Base-by-base conservation (phyloP, 2,797 vertebrate genomes). In the Sylvilagus floridanus region DNA sequence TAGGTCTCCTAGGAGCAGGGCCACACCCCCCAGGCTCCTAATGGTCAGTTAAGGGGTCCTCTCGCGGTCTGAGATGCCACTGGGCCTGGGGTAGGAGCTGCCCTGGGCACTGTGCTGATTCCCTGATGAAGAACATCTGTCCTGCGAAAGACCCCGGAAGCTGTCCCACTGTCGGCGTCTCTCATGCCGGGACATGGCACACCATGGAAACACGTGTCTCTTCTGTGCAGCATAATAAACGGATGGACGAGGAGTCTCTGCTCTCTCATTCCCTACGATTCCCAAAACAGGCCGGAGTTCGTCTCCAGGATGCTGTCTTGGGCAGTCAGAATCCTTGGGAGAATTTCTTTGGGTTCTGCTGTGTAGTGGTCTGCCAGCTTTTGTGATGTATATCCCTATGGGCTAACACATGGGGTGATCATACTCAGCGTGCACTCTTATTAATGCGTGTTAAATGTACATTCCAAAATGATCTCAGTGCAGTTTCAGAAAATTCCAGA, bases 171-270 rank as follows among this genome's bases (percentile, higher is more conserved):
- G 24, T 71, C 22, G 19, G 52, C 19, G 2, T 13, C 28, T 52
- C 17, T 1, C n/a, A 6, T 14, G 12, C 0, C 24, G 24, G 62
- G 73, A n/a, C 47, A 2, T 21, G 65, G 4, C 13, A 6, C 19
- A 6, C 4, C 0, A 4, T 22, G 8, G 10, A 2, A 65, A 37
- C 21, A 2, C 0, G 9, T 17, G 4, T 32, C 42, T 35, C 76
- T 65, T 50, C 52, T 75, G 72, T 10, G 1, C n/a, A 22, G 7
- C 8, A 0, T 54, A 65, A 81, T 86, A 94, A 88, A 94, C 0
- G 8, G n/a, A 54, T 17, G 76, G 37, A 37, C 37, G 5, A 91
- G 68, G 75, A 9, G 14, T 79, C 68, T 76, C 42, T 57, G 6
- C 24, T 91, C 52, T 82, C 19, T 57, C 50, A 6, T 35, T 73